Conservation (phyloP, 2,888 invertebrate species). For the Troides oblongomaculatus region DNA sequence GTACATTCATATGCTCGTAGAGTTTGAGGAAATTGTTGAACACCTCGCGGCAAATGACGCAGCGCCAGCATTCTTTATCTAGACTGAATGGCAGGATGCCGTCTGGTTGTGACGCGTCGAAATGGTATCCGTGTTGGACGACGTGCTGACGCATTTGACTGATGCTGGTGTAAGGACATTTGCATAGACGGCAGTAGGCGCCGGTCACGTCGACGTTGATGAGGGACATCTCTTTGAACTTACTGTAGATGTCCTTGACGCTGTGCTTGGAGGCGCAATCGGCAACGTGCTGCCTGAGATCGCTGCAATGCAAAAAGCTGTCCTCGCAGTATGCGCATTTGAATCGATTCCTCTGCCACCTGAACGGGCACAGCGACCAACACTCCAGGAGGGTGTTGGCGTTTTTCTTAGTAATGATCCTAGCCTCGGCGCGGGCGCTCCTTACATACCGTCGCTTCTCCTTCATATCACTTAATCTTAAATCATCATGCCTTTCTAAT, state of each 20-base stretch:
- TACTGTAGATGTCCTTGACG: constrained; percentile 65
- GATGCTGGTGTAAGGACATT: constrained; percentile 46
- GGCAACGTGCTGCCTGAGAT: constrained; percentile 57
- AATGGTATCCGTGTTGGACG: constrained; percentile 54
- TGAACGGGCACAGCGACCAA: constrained; percentile 65
- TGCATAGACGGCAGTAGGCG: constrained; percentile 56
- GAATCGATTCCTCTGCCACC: constrained; percentile 69
- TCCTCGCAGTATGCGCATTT: constrained; percentile 70
- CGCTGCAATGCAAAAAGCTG: constrained; percentile 57
- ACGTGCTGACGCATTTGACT: constrained; percentile 59
- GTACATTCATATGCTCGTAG: constrained; percentile 71
- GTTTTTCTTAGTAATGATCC: constrained; percentile 66
- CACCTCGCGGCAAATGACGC: constrained; percentile 57
- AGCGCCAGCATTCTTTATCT: constrained; percentile 64
- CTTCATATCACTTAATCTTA: constrained; percentile 8
- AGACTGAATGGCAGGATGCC: constrained; percentile 65
- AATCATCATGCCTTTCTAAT: constrained; percentile 7
- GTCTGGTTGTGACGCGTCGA: constrained; percentile 59
- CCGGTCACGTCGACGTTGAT: constrained; percentile 67
- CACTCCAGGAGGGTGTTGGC: constrained; percentile 62
- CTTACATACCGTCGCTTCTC: constrained; percentile 55
- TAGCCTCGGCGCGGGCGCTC: constrained; percentile 63
- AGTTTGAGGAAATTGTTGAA: constrained; percentile 70
- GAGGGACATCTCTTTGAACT: constrained; percentile 69
- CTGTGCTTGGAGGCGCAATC: constrained; percentile 52